These are phyloP conservation scores for Chesias legatella DNA, from an alignment of 2,888 invertebrate species.

Conservation along the genomic window DNA sequence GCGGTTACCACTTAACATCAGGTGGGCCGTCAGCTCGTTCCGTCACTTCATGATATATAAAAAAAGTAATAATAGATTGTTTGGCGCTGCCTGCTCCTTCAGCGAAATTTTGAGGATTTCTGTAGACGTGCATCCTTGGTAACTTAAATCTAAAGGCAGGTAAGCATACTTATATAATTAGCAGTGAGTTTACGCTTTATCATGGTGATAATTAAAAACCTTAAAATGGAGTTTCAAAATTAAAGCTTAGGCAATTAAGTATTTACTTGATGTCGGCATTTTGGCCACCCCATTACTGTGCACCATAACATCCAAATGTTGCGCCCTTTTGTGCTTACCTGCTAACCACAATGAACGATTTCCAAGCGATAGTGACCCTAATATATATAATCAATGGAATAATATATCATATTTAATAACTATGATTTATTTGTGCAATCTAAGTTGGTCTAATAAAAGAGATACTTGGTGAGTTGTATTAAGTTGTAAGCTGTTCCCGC, in stretches of 20 bases:
- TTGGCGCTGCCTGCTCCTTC: no score
- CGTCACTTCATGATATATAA: no score
- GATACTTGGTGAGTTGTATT: no score
- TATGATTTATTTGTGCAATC: constrained; percentile 15
- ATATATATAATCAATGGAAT: constrained; percentile 19
- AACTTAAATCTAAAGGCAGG: no score
- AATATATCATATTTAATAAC: constrained; percentile 25
- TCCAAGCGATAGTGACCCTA: constrained; percentile 14
- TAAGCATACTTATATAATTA: no score
- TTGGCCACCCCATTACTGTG: not conserved
- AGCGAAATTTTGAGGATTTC: no score
- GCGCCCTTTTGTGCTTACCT: constrained; percentile 21
- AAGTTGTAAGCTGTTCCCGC: no score
- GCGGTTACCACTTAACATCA: no score
- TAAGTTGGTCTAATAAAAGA: constrained; percentile 5
- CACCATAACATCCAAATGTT: not conserved
- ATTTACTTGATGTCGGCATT: constrained; percentile 1
- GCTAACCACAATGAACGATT: constrained; percentile 11
- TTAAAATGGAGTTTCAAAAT: constrained; percentile 2
- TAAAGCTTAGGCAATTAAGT: constrained; percentile 12
- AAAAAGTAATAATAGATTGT: no score
- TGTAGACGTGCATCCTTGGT: no score
- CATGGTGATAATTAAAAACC: constrained; percentile 7
- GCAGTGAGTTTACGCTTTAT: no score
- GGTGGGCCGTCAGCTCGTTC: no score